phyloP scores from a whole-genome alignment of 2,113 vertebrate genomes.

The Lepus europaeus region DNA sequence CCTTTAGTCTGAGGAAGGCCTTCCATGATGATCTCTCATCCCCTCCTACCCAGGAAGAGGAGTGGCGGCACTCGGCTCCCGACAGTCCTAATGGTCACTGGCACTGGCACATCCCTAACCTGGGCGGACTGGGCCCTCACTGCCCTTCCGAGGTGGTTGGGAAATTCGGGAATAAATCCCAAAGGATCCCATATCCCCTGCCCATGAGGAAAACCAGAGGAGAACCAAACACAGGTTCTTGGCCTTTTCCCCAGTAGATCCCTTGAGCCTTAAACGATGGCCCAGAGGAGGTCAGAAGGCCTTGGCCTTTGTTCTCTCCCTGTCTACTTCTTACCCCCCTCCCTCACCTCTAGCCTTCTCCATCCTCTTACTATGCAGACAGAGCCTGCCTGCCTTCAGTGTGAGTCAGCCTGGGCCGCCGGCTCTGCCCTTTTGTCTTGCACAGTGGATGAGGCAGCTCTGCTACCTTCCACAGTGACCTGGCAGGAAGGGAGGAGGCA shows the following conservation, averaged over 20 bases:
- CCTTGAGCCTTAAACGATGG: neutral
- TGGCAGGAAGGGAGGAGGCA: neutral
- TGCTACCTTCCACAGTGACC: neutral
- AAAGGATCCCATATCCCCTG: neutral
- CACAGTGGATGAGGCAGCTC: neutral
- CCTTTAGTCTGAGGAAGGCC: neutral
- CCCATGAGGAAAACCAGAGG: neutral
- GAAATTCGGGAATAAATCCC: neutral
- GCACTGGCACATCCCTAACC: neutral
- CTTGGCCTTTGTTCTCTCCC: neutral
- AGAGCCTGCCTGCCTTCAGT: conserved; percentile 18
- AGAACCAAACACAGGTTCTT: neutral
- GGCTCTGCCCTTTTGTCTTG: neutral
- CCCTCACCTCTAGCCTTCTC: neutral
- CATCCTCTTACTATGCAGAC: conserved; percentile 72
- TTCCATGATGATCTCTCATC: neutral
- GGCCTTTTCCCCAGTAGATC: neutral
- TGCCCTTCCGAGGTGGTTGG: neutral
- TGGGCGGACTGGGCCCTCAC: neutral
- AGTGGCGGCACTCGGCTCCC: no score
- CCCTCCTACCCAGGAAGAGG: neutral
- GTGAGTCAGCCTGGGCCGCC: conserved; percentile 32
- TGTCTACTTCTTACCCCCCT: neutral
- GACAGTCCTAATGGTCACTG: neutral
- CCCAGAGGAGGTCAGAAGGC: neutral